Evolutionary conservation across 2,888 invertebrate genomes (phyloP).

Genomic region (Gortyna flavago): DNA sequence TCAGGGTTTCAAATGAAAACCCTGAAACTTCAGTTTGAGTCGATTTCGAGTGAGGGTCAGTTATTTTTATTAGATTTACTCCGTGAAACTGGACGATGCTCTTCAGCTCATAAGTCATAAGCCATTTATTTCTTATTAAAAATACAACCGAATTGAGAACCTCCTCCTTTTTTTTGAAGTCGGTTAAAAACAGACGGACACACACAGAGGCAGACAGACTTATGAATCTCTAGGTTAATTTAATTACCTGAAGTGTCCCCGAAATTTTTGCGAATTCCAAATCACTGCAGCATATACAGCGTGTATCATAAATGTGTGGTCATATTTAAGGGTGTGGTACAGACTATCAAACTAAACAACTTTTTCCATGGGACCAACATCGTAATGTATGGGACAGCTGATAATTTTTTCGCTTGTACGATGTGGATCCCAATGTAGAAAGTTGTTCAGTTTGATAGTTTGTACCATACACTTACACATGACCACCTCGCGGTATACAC

Average conservation of each 20-base stretch:
- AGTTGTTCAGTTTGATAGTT: neutral
- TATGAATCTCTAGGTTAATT: neutral
- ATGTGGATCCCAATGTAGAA: neutral
- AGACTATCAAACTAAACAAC: neutral
- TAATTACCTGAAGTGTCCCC: neutral
- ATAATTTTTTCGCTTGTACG: neutral
- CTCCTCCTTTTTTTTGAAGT: too few species aligned
- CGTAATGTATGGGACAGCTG: neutral
- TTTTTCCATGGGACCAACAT: neutral
- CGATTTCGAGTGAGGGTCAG: neutral
- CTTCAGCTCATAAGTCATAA: too few species aligned
- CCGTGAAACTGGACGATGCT: neutral
- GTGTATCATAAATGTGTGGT: neutral
- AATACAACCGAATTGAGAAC: too few species aligned
- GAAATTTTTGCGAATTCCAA: neutral
- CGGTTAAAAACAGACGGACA: too few species aligned
- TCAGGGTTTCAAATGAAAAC: constrained; percentile 12
- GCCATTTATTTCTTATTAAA: too few species aligned
- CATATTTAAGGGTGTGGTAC: neutral
- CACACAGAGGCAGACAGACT: neutral
- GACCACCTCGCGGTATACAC: neutral
- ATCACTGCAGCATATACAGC: neutral
- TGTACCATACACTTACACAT: neutral
- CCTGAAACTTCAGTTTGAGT: constrained; percentile 7
- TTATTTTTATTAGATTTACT: constrained; percentile 4